Evolutionary conservation across 2,113 vertebrate species (phyloP), one percentile per base, ranked within the genome.

Genomic region (Picathartes gymnocephalus): DNA sequence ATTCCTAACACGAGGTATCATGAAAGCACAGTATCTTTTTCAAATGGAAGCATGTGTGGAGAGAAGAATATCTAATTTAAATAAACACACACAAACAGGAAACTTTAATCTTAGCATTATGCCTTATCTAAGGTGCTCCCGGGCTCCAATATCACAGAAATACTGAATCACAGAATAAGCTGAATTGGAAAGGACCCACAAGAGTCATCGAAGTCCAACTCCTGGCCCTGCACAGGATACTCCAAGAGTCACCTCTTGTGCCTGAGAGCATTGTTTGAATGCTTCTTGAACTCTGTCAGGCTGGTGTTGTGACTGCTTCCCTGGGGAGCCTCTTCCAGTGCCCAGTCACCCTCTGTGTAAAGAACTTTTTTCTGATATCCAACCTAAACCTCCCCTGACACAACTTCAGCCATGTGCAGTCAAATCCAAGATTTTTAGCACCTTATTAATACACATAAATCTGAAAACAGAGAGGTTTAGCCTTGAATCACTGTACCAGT

Each of bases 241-340:
- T 9, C 27, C 33, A 69, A 39, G 19, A 53, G 19, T 14, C 18
- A 45, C 23, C 39, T 4, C 12, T 0, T 3, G 8, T 20, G 10
- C 10, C 54, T 16, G 39, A 33, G 9, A 7, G n/a, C 2, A 16
- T 24, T 61, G 47, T n/a, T 15, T 2, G 1, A 78, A 45, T 0
- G 2, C 14, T 19, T 44, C 6, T 37, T 23, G 28, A 53, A 4
- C 28, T 78, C 23, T 53, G 33, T 28, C 73, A n/a, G 23, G 15
- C 12, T 33, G 27, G 22, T 33, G 23, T 33, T 23, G 23, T 9
- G 33, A 45, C 27, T 62, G 6, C 33, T 39, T 11, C 33, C 37
- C 39, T 23, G 33, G 15, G 15, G 22, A 23, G 11, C 7, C 25
- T 51, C 11, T 45, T 45, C 8, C 45, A 19, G 62, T 19, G 12